These are phyloP conservation scores for Otocyon megalotis DNA, from an alignment of 2,113 vertebrate species.

Conservation along the genomic window DNA sequence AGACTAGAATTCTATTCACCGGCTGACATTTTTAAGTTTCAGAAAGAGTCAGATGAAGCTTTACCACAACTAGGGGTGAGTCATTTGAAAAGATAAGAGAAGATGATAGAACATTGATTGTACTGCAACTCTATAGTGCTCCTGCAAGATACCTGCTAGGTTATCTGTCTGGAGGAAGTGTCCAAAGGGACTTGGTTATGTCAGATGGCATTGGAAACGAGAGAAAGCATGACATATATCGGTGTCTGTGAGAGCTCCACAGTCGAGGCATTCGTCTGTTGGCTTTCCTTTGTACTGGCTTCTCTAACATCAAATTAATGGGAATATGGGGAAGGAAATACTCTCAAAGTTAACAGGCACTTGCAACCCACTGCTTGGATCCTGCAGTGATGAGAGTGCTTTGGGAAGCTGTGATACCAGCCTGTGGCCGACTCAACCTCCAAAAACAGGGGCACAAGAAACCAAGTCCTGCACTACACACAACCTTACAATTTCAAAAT, in stretches of 20 bases:
- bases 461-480: neutral
- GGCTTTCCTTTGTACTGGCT: neutral
- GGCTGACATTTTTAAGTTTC: neutral
- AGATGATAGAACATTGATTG: neutral
- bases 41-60: neutral
- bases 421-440: neutral
- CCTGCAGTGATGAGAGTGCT: rapidly evolving
- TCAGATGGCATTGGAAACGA: neutral
- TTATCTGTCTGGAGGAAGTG: neutral
- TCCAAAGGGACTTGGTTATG: neutral
- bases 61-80: neutral
- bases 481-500: neutral
- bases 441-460: rapidly evolving
- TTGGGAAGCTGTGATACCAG: rapidly evolving
- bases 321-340: neutral
- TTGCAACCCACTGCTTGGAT: neutral
- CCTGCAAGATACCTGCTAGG: neutral
- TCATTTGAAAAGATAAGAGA: neutral
- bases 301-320: neutral
- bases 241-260: neutral
- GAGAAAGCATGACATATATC: neutral
- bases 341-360: neutral
- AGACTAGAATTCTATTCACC: too few relatives aligned
- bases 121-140: neutral
- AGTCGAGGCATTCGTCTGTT: neutral